Base-by-base conservation (phyloP, 1,140 invertebrate species). In the Atta texana region DNA sequence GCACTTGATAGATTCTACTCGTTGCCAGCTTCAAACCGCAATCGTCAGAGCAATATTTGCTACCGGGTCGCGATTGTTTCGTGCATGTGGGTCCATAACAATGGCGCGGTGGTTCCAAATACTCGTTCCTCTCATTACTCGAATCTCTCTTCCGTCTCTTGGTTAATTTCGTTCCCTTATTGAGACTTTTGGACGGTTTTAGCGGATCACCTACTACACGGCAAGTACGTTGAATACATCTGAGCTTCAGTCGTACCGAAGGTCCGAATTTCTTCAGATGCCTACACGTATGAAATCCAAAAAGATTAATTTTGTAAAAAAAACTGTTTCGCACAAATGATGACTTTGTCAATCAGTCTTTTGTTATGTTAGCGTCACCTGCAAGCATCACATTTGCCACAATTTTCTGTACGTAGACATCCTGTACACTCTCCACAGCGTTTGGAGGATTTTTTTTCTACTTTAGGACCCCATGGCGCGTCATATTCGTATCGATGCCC, bases 11-110 rank as follows among this genome's bases (percentile, higher is more conserved):
- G 90, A 98, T 98, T 88, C 98, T 95, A 78, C 97, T 97, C 1
- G 97, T 98, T 0, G 99, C 99, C 3, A 99, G 95, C 93, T 97
- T 97, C 88, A 99, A 96, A 1, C 99, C 99, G 95, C 99, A 99
- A 81, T 98, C 97, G 89, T 99, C 97, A 14, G 97, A 98, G 93
- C 99, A 99, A 93, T 99, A 99, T 95, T 99, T 99, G 69, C 98
- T 99, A 16, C 97, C 97, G 39, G 96, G 96, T 10, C 97, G 95
- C 0, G 98, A 98, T 80, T 97, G 96, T 82, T 97, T 96, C 0
- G 96, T 96, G 94, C 99, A 99, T 18, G 97, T 96, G 3, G 98
- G 98, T 0, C 99, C 99, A 93, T 98, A 98, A 94, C 99, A 99
- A 90, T 99, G 99, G 6, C 97, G 94, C 0, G 97, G 95, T 59